phyloP scores from a whole-genome alignment of 2,113 vertebrate genomes.

The Eptatretus burgeri region DNA sequence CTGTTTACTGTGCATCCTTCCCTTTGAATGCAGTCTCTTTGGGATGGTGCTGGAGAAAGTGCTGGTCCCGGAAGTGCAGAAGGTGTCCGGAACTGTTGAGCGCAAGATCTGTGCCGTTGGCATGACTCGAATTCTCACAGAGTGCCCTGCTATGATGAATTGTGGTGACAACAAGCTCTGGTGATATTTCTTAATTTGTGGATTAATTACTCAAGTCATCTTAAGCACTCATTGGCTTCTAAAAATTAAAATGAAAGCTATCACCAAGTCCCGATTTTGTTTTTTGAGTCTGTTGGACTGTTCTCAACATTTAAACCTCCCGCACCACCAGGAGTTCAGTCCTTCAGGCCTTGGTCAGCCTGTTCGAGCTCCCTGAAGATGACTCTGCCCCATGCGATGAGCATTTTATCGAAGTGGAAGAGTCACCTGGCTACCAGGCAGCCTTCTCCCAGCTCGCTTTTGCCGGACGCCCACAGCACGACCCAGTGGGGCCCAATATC shows the following conservation, averaged over 20 bases:
- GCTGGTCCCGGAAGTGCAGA: conserved; percentile 87
- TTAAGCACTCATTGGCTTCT: neutral
- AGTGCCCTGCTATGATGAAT: conserved; percentile 94
- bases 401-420: conserved; percentile 93
- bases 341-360: conserved; percentile 69
- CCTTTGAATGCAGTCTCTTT: conserved; percentile 40
- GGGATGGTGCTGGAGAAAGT: conserved; percentile 98
- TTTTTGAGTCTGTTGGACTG: neutral
- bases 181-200: conserved; percentile 11
- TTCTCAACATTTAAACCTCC: neutral
- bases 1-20: neutral
- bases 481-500: conserved; percentile 66
- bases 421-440: conserved; percentile 80
- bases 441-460: conserved; percentile 89
- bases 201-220: neutral
- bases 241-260: neutral
- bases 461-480: conserved; percentile 71
- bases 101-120: conserved; percentile 96
- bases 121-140: conserved; percentile 69
- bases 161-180: conserved; percentile 88
- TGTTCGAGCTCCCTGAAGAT: conserved; percentile 85
- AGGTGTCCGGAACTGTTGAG: conserved; percentile 69
- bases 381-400: conserved; percentile 85
- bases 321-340: conserved; percentile 34
- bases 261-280: fast-evolving